phyloP scores from a whole-genome alignment of 2,797 vertebrate genomes.

The Pipistrellus kuhlii region DNA sequence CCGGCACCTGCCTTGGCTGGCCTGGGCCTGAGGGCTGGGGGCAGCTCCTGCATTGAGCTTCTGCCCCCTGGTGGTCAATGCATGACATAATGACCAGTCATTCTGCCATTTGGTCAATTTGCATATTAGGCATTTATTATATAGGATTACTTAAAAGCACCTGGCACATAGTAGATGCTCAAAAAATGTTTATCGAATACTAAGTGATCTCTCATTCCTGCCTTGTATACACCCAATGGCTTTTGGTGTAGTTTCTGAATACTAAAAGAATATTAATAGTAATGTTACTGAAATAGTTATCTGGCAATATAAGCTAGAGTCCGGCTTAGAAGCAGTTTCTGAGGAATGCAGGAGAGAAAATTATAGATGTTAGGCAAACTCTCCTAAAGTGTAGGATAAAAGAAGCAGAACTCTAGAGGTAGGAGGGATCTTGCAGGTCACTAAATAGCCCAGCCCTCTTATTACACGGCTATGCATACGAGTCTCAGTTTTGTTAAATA shows the following conservation, averaged over 20 bases:
- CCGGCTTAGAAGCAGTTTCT: background rate
- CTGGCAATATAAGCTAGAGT: background rate
- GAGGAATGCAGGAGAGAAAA: background rate
- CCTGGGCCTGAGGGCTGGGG: too few species aligned
- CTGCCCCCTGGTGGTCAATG: too few species aligned
- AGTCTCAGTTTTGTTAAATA: slow-evolving; percentile 69
- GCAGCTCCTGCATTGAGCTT: too few species aligned
- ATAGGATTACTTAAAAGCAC: background rate
- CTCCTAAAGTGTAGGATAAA: background rate
- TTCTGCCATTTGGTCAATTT: too few species aligned
- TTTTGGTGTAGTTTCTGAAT: slow-evolving; percentile 15
- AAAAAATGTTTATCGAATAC: background rate
- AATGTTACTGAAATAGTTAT: background rate
- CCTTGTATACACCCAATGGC: background rate
- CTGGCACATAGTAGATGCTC: background rate
- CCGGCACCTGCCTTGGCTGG: too few species aligned
- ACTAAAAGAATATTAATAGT: background rate
- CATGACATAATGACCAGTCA: rapidly evolving
- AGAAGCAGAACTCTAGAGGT: slow-evolving; percentile 8
- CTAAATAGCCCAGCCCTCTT: background rate
- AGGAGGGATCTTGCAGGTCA: background rate
- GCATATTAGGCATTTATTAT: background rate
- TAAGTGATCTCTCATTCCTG: background rate
- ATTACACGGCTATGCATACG: background rate
- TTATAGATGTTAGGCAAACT: background rate